Evolutionary conservation across 1,140 invertebrate genomes (phyloP).

Genomic region (Drosophila orena): DNA sequence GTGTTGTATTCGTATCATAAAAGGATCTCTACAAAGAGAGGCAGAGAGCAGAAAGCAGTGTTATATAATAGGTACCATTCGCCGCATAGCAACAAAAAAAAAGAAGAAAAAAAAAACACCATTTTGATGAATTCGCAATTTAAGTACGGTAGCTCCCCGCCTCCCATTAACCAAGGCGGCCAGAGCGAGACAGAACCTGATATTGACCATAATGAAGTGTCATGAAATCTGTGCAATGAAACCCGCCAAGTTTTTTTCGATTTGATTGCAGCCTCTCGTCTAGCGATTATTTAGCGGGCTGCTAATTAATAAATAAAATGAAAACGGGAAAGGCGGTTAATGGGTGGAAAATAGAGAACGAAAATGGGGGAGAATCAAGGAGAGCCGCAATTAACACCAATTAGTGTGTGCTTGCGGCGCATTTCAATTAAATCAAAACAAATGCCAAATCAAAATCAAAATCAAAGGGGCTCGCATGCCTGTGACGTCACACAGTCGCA

Average conservation of each 20-base stretch:
- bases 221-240: slow-evolving; percentile 75
- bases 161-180: neutral
- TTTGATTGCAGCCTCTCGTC: slow-evolving; percentile 72
- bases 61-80: slow-evolving; percentile 62
- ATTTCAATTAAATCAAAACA: slow-evolving; percentile 63
- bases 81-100: slow-evolving; percentile 34
- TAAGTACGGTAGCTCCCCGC: slow-evolving; percentile 22
- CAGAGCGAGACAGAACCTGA: slow-evolving; percentile 10
- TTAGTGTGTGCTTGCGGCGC: slow-evolving; percentile 62
- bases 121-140: slow-evolving; percentile 63
- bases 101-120: slow-evolving; percentile 7
- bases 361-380: neutral
- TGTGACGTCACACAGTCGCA: slow-evolving; percentile 61
- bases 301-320: slow-evolving; percentile 68
- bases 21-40: slow-evolving; percentile 47
- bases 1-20: slow-evolving; percentile 46
- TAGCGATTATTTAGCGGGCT: slow-evolving; percentile 62
- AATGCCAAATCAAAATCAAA: slow-evolving; percentile 18
- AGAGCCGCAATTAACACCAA: slow-evolving; percentile 56
- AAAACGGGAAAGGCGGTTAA: neutral
- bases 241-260: slow-evolving; percentile 74
- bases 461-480: slow-evolving; percentile 9
- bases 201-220: slow-evolving; percentile 54
- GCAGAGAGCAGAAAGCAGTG: slow-evolving; percentile 8
- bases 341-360: neutral